phyloP scores from a whole-genome alignment of 2,797 vertebrate genomes.

The Cirrhinus molitorella region DNA sequence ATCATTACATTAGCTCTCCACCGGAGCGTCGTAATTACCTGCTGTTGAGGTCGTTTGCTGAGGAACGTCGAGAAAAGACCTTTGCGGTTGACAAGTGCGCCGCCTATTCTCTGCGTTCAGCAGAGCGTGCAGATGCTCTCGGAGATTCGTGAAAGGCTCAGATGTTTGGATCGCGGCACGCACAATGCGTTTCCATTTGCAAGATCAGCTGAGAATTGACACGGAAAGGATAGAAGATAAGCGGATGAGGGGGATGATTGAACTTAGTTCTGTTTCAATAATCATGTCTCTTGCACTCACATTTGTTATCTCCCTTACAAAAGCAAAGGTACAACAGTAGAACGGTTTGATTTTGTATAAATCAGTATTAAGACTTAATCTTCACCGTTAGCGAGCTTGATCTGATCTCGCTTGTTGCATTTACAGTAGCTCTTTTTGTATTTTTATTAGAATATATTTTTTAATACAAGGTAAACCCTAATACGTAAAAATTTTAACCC shows the following conservation, averaged over 20 bases:
- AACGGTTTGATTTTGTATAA: not conserved
- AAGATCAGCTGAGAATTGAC: slow-evolving; percentile 17
- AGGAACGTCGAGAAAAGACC: slow-evolving; percentile 7
- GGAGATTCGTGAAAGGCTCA: slow-evolving; percentile 6
- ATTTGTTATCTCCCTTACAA: not conserved
- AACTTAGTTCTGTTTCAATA: slow-evolving; percentile 32
- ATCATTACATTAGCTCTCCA: slow-evolving; percentile 42
- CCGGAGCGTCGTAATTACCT: slow-evolving; percentile 37
- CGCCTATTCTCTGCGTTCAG: slow-evolving; percentile 15
- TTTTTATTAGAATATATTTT: no score
- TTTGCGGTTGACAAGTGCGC: not conserved
- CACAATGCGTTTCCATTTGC: slow-evolving; percentile 1
- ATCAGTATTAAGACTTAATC: not conserved
- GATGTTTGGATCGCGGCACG: slow-evolving; percentile 1
- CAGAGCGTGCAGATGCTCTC: slow-evolving; percentile 15
- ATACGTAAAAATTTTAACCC: no score
- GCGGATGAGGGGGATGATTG: slow-evolving; percentile 24
- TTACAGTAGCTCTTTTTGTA: not conserved
- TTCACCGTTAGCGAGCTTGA: not conserved
- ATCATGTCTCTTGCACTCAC: not conserved
- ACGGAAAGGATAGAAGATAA: slow-evolving; percentile 16
- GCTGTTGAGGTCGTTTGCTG: slow-evolving; percentile 14
- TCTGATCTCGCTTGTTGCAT: not conserved
- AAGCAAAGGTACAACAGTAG: not conserved
- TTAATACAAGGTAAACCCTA: no score